A percentile compares a stretch with the other conserved stretches of the same genome.
Conservation (phyloP, 1,140 invertebrate species). For the Akabosia matsudoensis region DNA sequence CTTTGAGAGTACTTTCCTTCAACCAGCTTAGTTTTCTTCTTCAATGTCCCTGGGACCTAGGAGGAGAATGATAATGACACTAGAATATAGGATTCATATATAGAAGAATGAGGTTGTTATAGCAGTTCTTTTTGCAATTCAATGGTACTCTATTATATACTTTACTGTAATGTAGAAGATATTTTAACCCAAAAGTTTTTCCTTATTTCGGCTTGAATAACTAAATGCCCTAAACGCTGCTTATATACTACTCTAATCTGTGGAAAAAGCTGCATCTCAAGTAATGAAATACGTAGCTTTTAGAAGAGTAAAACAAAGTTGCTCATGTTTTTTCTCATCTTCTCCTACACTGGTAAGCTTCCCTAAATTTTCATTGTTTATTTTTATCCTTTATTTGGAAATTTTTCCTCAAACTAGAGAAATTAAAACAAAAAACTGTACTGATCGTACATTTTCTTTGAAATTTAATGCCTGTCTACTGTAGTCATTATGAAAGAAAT, state of each 20-base stretch:
- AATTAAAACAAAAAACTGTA: no score
- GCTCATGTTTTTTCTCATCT: not conserved
- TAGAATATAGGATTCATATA: conserved; percentile 3
- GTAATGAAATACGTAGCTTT: not conserved
- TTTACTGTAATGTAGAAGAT: no score
- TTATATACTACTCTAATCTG: not conserved
- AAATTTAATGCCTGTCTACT: no score
- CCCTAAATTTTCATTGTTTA: not conserved
- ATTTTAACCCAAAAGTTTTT: not conserved
- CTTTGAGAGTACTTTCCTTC: not conserved
- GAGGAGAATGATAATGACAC: not conserved
- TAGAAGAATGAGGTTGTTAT: not conserved
- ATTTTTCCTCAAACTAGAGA: not conserved
- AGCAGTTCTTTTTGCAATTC: conserved; percentile 1
- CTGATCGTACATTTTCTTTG: no score
- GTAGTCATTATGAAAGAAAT: no score
- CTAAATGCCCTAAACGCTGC: not conserved
- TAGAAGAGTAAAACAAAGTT: not conserved
- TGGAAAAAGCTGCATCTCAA: not conserved
- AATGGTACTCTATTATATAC: not conserved
- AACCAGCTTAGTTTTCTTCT: not conserved
- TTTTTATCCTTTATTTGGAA: not conserved
- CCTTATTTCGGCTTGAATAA: not conserved
- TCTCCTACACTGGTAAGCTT: not conserved
- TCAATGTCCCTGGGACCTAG: not conserved